Percentiles rank a stretch among this genome's conserved stretches.
phyloP scores from a whole-genome alignment of 2,888 invertebrate genomes.

The Nomada fabriciana region DNA sequence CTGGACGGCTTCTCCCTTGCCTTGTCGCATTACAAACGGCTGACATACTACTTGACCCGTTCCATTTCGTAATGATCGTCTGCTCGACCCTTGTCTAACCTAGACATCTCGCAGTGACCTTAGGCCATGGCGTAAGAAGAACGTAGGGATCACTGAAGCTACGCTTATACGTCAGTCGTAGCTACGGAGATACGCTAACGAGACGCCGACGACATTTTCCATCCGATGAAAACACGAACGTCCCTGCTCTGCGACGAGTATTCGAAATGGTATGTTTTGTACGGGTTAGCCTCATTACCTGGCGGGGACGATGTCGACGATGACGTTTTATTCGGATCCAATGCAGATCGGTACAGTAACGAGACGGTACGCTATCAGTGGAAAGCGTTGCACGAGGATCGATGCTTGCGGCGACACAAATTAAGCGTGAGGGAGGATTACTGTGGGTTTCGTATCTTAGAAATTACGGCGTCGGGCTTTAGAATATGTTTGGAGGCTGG shows the following conservation, averaged over 20 bases:
- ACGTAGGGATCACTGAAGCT: conserved; percentile 39
- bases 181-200: conserved; percentile 63
- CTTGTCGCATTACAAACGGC: conserved; percentile 53
- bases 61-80: conserved; percentile 49
- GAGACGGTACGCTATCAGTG: background rate
- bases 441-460: background rate
- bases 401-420: background rate
- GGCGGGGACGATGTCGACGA: background rate
- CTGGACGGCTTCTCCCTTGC: conserved; percentile 29
- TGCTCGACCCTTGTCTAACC: conserved; percentile 5
- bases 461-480: background rate
- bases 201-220: conserved; percentile 63
- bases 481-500: background rate
- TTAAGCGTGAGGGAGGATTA: background rate
- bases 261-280: conserved; percentile 19
- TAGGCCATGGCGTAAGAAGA: conserved; percentile 16
- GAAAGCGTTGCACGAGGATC: background rate
- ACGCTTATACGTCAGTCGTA: conserved; percentile 44
- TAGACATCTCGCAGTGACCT: conserved; percentile 20
- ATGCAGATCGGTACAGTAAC: background rate
- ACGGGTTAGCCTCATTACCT: conserved; percentile 23
- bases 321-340: conserved; percentile 13
- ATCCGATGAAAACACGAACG: conserved; percentile 51
- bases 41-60: conserved; percentile 28
- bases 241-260: background rate